Evolutionary conservation across 2,888 invertebrate genomes (phyloP).

Genomic region (Alviniconcha strummeri): DNA sequence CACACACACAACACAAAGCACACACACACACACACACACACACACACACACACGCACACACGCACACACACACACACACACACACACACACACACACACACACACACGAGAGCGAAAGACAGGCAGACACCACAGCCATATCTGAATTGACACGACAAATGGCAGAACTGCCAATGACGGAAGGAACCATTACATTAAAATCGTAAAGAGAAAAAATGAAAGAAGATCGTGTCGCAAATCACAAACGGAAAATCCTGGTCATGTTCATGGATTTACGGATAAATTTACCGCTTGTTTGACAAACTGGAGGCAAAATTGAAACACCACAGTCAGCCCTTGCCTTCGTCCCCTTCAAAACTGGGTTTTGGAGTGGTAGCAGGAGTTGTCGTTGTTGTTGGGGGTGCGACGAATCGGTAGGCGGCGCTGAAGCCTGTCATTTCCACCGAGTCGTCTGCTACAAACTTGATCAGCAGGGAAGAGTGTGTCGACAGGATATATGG

Average conservation of each 20-base stretch:
- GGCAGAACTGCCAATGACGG: too few species aligned
- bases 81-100: conserved; percentile 1
- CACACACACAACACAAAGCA: too few species aligned
- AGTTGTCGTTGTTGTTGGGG: conserved; percentile 8
- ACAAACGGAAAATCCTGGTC: too few species aligned
- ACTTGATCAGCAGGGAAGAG: conserved; percentile 1
- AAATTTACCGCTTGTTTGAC: too few species aligned
- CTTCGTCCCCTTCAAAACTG: conserved; percentile 26
- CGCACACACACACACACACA: not conserved
- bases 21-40: too few species aligned
- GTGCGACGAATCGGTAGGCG: conserved; percentile 28
- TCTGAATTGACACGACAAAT: not conserved
- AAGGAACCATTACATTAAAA: not conserved
- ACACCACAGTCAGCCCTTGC: not conserved
- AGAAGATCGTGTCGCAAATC: too few species aligned
- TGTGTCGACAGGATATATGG: not conserved
- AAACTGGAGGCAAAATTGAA: too few species aligned
- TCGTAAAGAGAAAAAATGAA: not conserved
- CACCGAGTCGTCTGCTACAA: conserved; percentile 31
- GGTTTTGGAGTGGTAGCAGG: not conserved
- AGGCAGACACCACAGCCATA: not conserved
- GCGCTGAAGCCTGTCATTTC: conserved; percentile 33
- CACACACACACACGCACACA: not conserved
- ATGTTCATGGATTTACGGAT: too few species aligned
- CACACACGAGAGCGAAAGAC: not conserved